Conservation (phyloP, 1,140 invertebrate species). For the Charaxes varanes region DNA sequence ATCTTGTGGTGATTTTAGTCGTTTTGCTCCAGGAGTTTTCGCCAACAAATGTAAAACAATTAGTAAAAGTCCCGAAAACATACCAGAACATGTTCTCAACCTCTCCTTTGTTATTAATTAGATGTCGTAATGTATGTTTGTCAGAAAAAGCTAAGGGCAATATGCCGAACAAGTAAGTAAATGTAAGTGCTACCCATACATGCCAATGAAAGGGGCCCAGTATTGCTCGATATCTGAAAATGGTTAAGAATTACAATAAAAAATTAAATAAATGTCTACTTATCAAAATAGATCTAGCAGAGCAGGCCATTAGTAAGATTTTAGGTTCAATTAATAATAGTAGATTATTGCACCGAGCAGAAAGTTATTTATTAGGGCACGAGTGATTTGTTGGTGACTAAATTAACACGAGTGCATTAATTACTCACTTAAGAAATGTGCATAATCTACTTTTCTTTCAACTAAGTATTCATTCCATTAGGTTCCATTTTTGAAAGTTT, state of each 20-base stretch:
- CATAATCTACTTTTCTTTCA: no score
- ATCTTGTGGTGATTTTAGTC: conserved; percentile 79
- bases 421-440: no score
- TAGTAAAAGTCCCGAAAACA: conserved; percentile 88
- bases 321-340: no score
- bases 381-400: no score
- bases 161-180: conserved; percentile 81
- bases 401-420: no score
- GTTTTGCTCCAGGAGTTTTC: conserved; percentile 80
- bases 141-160: conserved; percentile 82
- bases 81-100: conserved; percentile 87
- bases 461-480: no score
- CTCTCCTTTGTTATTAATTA: conserved; percentile 79
- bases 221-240: conserved; percentile 83
- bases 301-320: no score
- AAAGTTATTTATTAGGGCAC: no score
- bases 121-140: conserved; percentile 76
- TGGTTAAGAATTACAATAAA: conserved; percentile 1
- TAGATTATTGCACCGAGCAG: no score
- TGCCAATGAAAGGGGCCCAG: conserved; percentile 86
- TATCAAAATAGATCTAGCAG: no score
- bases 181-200: conserved; percentile 82
- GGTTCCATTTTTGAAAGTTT: no score
- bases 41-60: conserved; percentile 82
- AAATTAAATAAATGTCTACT: not conserved